Conservation (phyloP, 2,797 vertebrate species). For the Scarus forsteni region DNA sequence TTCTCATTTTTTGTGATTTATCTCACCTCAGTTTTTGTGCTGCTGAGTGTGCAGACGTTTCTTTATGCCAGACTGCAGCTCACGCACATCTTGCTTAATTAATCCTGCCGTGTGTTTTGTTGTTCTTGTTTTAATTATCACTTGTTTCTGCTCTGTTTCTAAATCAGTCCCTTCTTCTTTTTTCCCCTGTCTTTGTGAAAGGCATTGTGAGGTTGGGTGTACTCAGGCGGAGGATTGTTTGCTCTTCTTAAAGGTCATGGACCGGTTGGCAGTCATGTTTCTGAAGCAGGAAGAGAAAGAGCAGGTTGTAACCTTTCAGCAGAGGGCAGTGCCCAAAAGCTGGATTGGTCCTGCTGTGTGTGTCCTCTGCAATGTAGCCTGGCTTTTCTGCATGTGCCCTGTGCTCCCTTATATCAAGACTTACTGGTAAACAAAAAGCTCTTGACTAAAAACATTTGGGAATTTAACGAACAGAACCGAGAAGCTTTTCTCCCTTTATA, state of each 20-base stretch:
- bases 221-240: constrained; percentile 43
- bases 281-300: constrained; percentile 34
- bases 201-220: constrained; percentile 15
- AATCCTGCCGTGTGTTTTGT: constrained; percentile 53
- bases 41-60: constrained; percentile 49
- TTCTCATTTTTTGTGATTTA: constrained; percentile 33
- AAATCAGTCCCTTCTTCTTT: constrained; percentile 11
- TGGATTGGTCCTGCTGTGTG: constrained; percentile 9
- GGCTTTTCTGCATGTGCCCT: constrained; percentile 24
- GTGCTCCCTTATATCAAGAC: constrained; percentile 35
- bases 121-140: constrained; percentile 43
- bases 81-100: constrained; percentile 47
- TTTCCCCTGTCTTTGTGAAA: constrained; percentile 10
- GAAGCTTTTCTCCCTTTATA: too few relatives aligned
- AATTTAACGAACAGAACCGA: too few relatives aligned
- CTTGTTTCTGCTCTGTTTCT: constrained; percentile 32
- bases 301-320: constrained; percentile 41
- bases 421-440: constrained; percentile 36
- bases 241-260: constrained; percentile 57
- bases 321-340: constrained; percentile 33
- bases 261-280: constrained; percentile 53
- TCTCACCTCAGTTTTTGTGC: constrained; percentile 15
- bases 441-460: constrained; percentile 34
- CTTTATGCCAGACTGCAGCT: constrained; percentile 32
- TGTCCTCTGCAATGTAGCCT: constrained; percentile 41